phyloP scores from a whole-genome alignment of 2,797 vertebrate genomes.

The Platalea minor region DNA sequence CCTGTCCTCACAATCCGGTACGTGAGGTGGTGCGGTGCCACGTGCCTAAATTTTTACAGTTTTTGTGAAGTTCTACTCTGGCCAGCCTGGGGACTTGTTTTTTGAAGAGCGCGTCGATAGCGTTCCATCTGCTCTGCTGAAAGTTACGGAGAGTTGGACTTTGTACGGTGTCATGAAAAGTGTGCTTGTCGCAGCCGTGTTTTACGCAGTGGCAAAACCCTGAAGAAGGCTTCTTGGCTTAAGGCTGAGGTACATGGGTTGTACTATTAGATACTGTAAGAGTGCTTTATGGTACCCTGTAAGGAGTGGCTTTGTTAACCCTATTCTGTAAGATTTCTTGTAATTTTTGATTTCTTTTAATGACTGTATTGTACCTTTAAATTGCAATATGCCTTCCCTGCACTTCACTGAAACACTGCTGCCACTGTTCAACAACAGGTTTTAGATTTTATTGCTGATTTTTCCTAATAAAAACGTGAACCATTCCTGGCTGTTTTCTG shows the following conservation, averaged over 20 bases:
- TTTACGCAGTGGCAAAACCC: not conserved
- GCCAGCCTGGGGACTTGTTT: not conserved
- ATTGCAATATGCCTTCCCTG: not conserved
- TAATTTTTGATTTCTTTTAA: not conserved
- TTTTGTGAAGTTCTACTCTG: not conserved
- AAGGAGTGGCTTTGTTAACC: not conserved
- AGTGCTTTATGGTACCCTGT: not conserved
- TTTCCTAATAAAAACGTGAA: slow-evolving; percentile 17
- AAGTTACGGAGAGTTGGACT: not conserved
- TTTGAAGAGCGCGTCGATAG: not conserved
- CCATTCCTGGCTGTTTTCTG: not conserved
- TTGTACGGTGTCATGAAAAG: not conserved
- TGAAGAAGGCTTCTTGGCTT: not conserved
- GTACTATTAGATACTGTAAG: not conserved
- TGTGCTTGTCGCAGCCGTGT: not conserved
- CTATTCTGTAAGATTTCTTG: not conserved
- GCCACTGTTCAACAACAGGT: not conserved
- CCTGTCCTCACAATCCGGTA: not conserved
- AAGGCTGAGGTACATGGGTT: not conserved
- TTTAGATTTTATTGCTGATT: not conserved
- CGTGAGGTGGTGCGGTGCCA: not conserved
- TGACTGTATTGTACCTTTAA: not conserved
- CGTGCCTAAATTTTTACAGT: too few relatives aligned
- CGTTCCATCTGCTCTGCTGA: not conserved
- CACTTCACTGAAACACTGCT: not conserved